Base-by-base conservation (phyloP, 2,797 vertebrate species). In the Lutjanus argentimaculatus region DNA sequence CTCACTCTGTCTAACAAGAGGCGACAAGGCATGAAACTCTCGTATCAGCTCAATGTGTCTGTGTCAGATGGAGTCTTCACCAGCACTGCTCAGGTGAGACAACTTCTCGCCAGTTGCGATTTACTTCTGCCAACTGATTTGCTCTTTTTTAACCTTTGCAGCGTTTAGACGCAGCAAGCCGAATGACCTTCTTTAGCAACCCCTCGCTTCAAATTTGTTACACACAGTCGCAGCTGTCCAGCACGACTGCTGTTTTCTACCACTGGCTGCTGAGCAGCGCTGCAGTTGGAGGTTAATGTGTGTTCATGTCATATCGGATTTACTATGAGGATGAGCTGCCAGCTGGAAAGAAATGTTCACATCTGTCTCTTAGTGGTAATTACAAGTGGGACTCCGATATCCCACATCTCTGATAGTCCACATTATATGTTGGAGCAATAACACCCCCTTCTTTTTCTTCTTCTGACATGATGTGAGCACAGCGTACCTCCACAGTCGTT, bases 21-120 rank as follows among this genome's bases (percentile, higher is more conserved):
- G 89, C 96, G 95, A 83, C 96, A 96, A 56, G 79, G 93, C 16
- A 92, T 97, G 81, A 96, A 96, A 93, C 89, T 94, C 4, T 93
- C 90, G 45, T 98, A 98, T 90, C 94, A 89, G 49, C 97, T 99
- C 65, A 98, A 97, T 1, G 90, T 99, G 71, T 99, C 98, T 0
- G 98, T 99, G 91, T 99, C 98, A 2, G 99, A 99, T 89, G 98
- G 98, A 1, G 98, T 99, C 79, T 99, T 99, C 88, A 97, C 97
- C 88, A 99, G 95, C 92, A 97, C 96, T 1, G 96, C 98, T 75
- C 97, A 95, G 94, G 94, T 95, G 83, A 90, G 82, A 72, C 77
- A 63, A 45, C 67, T 56, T 46, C 56, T 64, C 53, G 10, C 51
- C 72, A 19, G 52, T 46, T 67, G 16, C 53, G 45, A 62, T 85